Evolutionary conservation across 2,888 invertebrate species (phyloP).

Genomic region (Campaea margaritaria): DNA sequence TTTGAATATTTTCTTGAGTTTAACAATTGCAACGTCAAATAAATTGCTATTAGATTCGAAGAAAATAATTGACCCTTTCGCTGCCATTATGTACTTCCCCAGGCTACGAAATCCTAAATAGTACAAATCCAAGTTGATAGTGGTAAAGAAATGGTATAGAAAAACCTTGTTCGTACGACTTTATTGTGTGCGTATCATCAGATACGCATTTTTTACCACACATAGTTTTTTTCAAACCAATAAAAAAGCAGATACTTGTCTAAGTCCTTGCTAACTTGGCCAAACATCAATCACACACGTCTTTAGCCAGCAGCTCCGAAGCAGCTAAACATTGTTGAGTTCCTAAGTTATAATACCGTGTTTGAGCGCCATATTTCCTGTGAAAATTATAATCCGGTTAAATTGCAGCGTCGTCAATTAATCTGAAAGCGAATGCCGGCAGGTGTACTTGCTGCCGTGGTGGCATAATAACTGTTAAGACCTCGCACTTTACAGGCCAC

Average conservation of each 20-base stretch:
- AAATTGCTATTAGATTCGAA: no score
- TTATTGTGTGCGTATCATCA: no score
- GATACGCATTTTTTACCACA: no score
- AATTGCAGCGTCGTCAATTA: conserved; percentile 33
- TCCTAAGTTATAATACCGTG: not conserved
- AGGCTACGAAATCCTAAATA: no score
- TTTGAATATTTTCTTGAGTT: no score
- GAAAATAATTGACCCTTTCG: no score
- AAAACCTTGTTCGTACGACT: no score
- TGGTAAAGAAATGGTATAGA: no score
- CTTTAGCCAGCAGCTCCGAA: not conserved
- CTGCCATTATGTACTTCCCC: no score
- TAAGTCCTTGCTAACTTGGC: not conserved
- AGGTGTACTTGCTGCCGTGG: conserved; percentile 33
- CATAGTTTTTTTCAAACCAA: no score
- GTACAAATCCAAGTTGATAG: no score
- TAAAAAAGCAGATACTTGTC: not conserved
- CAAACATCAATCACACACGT: not conserved
- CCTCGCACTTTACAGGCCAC: conserved; percentile 6
- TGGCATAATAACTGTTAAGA: conserved; percentile 26
- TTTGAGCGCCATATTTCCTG: conserved; percentile 1
- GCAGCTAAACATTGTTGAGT: conserved; percentile 4
- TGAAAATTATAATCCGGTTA: conserved; percentile 16
- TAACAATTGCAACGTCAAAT: no score
- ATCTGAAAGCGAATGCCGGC: conserved; percentile 33